Evolutionary conservation across 2,113 vertebrate species (phyloP), one percentile per base, ranked within the genome.

Genomic region (Poeciliopsis prolifica): DNA sequence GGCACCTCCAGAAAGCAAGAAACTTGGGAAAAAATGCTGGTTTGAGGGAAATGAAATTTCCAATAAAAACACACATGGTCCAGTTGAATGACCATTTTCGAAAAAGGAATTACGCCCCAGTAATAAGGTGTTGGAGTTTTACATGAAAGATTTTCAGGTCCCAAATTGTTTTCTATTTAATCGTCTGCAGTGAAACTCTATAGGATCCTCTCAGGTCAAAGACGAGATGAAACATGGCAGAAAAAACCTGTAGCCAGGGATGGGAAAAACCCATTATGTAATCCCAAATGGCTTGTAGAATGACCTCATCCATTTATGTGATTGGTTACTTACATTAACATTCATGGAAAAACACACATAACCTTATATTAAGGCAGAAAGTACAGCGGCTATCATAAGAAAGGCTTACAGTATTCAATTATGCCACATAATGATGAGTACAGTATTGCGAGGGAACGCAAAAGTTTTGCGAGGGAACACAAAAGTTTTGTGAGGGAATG

Each of bases 151-250:
- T 37, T 37, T 65, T 13, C 10, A n/a, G 63, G 4, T 65, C 30
- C 30, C 61, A 12, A 3, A 15, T 61, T 2, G 6, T 6, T 30
- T 2, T 80, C n/a, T 66, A 22, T 17, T n/a, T 22, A 14, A 29
- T 8, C 40, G 6, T 12, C n/a, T 60, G 24, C 28, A 1, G 5
- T 15, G 29, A 42, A 0, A 44, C 19, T 71, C 68, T 17, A 14
- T 58, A 35, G 13, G n/a, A 64, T 74, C 19, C 44, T 37, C 71
- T 71, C 22, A 15, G 26, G 60, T 71, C 26, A 35, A 8, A 7
- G 66, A 79, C 40, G 68, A 75, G 78, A 81, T 83, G 66, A 75
- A 61, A 64, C 54, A 22, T 68, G 68, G 77, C 76, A 86, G 70
- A 67, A 68, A 83, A 72, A 62, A 76, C 68, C 72, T 40, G 60